A percentile compares a stretch with the other conserved stretches of the same genome.
These are phyloP conservation scores for Napeogenes inachia DNA, from an alignment of 2,888 invertebrate species.

Conservation along the genomic window DNA sequence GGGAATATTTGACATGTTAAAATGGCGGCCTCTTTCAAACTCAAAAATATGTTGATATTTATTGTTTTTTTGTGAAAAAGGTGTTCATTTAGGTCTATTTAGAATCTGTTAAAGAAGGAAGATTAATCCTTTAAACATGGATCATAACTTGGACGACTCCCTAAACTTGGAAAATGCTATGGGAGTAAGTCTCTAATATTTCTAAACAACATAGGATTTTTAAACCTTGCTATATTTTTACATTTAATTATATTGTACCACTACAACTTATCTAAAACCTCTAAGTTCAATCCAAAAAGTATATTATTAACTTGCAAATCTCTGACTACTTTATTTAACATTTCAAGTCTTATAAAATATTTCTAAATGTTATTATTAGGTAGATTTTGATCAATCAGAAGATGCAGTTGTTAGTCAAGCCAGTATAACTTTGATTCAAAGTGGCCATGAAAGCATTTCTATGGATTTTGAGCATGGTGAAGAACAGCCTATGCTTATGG, in stretches of 20 bases:
- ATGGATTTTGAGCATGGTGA: slow-evolving; percentile 66
- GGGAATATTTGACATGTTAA: slow-evolving; percentile 67
- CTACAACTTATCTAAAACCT: too few relatives aligned
- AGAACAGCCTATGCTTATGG: slow-evolving; percentile 62
- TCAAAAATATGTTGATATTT: slow-evolving; percentile 44
- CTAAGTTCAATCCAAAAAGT: too few relatives aligned
- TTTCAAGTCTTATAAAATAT: too few relatives aligned
- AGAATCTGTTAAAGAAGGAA: slow-evolving; percentile 12
- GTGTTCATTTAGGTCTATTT: slow-evolving; percentile 16
- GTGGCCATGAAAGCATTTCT: slow-evolving; percentile 47
- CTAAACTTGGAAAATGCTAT: slow-evolving; percentile 62
- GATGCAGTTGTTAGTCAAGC: slow-evolving; percentile 53
- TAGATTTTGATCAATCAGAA: slow-evolving; percentile 62
- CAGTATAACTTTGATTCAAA: slow-evolving; percentile 51
- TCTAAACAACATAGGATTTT: not conserved
- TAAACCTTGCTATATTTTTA: not conserved
- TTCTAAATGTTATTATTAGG: slow-evolving; percentile 38
- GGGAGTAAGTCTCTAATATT: slow-evolving; percentile 50
- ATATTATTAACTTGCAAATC: not conserved
- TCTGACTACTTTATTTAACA: too few relatives aligned
- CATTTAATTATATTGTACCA: not conserved
- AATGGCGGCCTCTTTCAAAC: slow-evolving; percentile 78
- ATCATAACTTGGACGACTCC: slow-evolving; percentile 65
- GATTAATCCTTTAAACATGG: slow-evolving; percentile 46
- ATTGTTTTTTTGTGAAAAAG: slow-evolving; percentile 25